Percentiles rank a stretch among this genome's conserved stretches.
Conservation (phyloP, 1,140 invertebrate species). For the Drosophila obscura region DNA sequence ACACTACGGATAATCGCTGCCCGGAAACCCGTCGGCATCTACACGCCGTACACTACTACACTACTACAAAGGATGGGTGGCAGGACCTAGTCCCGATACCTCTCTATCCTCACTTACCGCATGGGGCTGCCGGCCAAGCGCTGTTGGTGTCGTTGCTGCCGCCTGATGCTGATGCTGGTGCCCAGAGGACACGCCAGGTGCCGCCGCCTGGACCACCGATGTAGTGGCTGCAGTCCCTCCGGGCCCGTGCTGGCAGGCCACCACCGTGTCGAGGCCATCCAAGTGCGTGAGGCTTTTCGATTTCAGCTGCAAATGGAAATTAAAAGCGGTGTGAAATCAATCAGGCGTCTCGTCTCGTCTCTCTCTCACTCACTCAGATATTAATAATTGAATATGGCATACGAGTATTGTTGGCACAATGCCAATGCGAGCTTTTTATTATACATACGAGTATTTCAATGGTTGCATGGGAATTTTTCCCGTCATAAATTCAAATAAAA, state of each 20-base stretch:
- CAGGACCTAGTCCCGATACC: background rate
- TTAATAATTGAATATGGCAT: conserved; percentile 56
- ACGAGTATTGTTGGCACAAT: conserved; percentile 7
- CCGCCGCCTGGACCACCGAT: background rate
- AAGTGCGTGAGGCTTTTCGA: conserved; percentile 84
- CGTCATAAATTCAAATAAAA: conserved; percentile 31
- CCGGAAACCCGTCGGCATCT: no score
- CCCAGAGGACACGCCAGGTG: background rate
- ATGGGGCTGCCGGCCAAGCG: conserved; percentile 53
- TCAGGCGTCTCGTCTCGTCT: conserved; percentile 14
- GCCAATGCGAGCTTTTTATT: conserved; percentile 20
- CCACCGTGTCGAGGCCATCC: conserved; percentile 77
- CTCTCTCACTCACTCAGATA: conserved; percentile 17
- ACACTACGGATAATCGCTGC: no score
- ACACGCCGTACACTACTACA: conserved; percentile 15
- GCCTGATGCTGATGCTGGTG: conserved; percentile 23
- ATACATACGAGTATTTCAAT: conserved; percentile 6
- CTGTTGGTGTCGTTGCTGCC: conserved; percentile 21
- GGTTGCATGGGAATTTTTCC: background rate
- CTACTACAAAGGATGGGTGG: background rate
- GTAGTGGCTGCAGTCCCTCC: conserved; percentile 24
- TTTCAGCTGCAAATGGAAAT: conserved; percentile 75
- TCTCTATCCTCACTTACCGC: conserved; percentile 42
- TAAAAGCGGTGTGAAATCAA: conserved; percentile 39
- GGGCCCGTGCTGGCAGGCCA: conserved; percentile 68